These are phyloP conservation scores for Sebastes minor DNA, from an alignment of 2,797 vertebrate genomes.

Conservation along the genomic window DNA sequence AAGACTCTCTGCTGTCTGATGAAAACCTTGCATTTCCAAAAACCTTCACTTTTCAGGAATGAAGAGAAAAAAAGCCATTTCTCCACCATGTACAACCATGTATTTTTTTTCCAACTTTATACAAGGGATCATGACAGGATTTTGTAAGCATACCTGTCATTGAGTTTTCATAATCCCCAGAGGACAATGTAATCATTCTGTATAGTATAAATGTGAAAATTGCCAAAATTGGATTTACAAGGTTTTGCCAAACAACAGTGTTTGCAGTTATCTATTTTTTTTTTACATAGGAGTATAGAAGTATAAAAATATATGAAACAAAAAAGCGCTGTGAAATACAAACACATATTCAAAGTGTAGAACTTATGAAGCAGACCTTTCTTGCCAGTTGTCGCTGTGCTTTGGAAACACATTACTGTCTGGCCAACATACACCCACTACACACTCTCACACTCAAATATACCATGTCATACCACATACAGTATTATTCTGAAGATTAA, in stretches of 20 bases:
- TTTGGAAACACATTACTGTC: conserved; percentile 43
- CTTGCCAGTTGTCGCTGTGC: conserved; percentile 42
- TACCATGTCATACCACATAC: conserved; percentile 32
- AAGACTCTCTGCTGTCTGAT: conserved; percentile 34
- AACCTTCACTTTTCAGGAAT: conserved; percentile 22
- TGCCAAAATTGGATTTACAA: conserved; percentile 64
- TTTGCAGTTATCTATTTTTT: conserved; percentile 1
- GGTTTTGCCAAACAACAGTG: conserved; percentile 60
- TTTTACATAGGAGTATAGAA: conserved; percentile 68
- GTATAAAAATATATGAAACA: conserved; percentile 79
- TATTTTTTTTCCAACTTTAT: conserved; percentile 31
- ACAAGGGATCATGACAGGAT: conserved; percentile 51
- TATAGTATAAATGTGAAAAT: conserved; percentile 71
- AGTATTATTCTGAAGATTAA: conserved; percentile 34
- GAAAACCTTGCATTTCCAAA: conserved; percentile 48
- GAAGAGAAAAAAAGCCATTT: conserved; percentile 36
- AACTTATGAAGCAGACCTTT: conserved; percentile 65
- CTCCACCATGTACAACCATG: conserved; percentile 22
- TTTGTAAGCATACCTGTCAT: conserved; percentile 45
- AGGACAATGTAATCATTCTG: conserved; percentile 40
- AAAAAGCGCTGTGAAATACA: conserved; percentile 74
- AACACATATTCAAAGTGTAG: conserved; percentile 73
- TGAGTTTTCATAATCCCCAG: conserved; percentile 27
- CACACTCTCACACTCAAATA: conserved; percentile 50
- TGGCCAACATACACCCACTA: conserved; percentile 52